Evolutionary conservation across 64 coral and sea anemone genomes (phyloP), one percentile per base, ranked within the genome.

Genomic region (Exaiptasia diaphana): DNA sequence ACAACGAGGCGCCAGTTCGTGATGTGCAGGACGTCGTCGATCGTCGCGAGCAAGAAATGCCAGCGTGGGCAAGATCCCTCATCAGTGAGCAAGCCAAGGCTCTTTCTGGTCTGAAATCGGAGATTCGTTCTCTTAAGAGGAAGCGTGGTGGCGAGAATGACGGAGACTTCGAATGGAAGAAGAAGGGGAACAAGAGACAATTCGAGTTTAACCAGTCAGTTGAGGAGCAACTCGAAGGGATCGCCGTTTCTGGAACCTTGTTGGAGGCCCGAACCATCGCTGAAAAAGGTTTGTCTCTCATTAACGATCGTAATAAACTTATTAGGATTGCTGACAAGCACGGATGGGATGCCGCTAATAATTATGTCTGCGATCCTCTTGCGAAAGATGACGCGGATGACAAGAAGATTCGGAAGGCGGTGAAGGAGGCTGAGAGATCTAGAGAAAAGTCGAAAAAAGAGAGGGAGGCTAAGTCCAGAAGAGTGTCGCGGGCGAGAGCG

Each of bases 281-380:
- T 3, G 54, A 80, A 17, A 57, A 80, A 80, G 77, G 56, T 80
- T 57, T 36, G 77, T 32, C 5, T 4, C 64, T 80, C 11, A 38
- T 80, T 63, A 39, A 39, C 12, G 57, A 82, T 17, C 10, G 63
- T 4, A 82, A 82, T 69, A 68, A 49, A 14, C 63, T 65, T 31
- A 50, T 71, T 30, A 52, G 48, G 32, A 70, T 71, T 8, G 45
- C 64, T 17, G 80, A 83, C 13, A 67, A 83, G 29, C 44, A 68
- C 48, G 62, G 64, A 30, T 82, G 78, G 80, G 80, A 83, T 30
- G 48, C 64, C 5, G 42, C 71, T 14, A 65, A 56, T 52, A 23
- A 12, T 17, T 83, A 71, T 70, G 49, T 28, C 23, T 41, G 41
- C 1, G 79, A 82, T 48, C 79, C 79, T 6, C 41, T 82, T 2